A percentile compares a stretch with the other conserved stretches of the same genome.
phyloP scores from a whole-genome alignment of 1,140 invertebrate genomes.

The Dendrolimus kikuchii region DNA sequence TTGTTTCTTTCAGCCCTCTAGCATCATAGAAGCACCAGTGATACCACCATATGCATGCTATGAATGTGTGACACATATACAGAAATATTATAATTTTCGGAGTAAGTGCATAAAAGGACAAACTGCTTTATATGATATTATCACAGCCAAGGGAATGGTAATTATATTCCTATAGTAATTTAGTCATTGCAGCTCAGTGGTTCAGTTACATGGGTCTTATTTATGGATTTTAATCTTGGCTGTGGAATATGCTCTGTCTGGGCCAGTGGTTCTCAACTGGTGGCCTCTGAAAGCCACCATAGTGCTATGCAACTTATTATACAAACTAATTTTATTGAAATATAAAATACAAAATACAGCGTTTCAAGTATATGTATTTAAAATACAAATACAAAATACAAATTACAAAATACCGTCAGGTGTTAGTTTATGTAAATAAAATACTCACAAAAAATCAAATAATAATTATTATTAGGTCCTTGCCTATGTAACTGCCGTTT shows the following conservation, averaged over 20 bases:
- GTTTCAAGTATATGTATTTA: too few species aligned
- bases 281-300: too few species aligned
- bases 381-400: too few species aligned
- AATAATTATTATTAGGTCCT: too few species aligned
- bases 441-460: too few species aligned
- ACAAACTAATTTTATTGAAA: too few species aligned
- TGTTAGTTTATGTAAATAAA: too few species aligned
- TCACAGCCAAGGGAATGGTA: constrained; percentile 31
- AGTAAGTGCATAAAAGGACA: constrained; percentile 38
- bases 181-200: neutral
- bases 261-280: too few species aligned
- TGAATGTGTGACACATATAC: constrained; percentile 38
- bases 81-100: constrained; percentile 37
- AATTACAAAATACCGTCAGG: too few species aligned
- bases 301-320: neutral
- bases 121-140: constrained; percentile 25
- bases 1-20: constrained; percentile 26
- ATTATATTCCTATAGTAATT: neutral
- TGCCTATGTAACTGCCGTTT: too few species aligned
- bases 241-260: too few species aligned
- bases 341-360: too few species aligned
- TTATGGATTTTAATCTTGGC: neutral
- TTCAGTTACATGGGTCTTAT: neutral
- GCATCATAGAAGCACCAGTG: constrained; percentile 2
- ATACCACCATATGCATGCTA: constrained; percentile 40